Evolutionary conservation across 2,797 vertebrate species (phyloP), one percentile per base, ranked within the genome.

Genomic region (Neosalanx taihuensis): DNA sequence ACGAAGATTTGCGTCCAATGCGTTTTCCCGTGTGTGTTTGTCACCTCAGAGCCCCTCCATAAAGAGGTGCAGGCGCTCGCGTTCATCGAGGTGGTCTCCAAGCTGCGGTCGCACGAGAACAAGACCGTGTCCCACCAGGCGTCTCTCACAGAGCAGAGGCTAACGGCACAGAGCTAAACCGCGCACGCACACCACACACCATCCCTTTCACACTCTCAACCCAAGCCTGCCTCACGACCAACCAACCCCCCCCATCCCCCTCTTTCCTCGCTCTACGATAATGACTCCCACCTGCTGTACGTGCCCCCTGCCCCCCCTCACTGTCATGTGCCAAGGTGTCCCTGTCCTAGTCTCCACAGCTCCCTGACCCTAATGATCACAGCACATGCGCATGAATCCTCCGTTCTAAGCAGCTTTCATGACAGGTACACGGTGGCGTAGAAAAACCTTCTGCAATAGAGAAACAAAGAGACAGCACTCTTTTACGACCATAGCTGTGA

Each of bases 41-140:
- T 46, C 75, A 5, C 10, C 60, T 29, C 86, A 99, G 97, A 97
- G 72, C 92, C 95, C 64, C 94, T 99, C 49, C 94, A 95, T 81
- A 98, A 96, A 86, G 96, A 98, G 90, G 94, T 99, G 56, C 95
- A 96, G 89, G 94, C 90, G 86, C 87, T 98, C 94, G 93, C 94
- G 0, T 97, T 99, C 83, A 94, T 97, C 80, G 95, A 98, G 51
- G 94, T 99, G 46, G 84, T 99, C 75, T 96, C 96, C 74, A 95
- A 95, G 87, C 95, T 99, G 78, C 92, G 97, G 76, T 94, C 94
- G 76, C 97, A 99, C 0, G 97, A 99, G 86, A 99, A 98, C 94
- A 99, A 98, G 92, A 97, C 94, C 58, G 97, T 99, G 33, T 95
- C 97, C 23, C 97, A 99, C 73, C 97, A 99, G 93, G 97, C 97